These are phyloP conservation scores for Xanthorhoe spadicearia DNA, from an alignment of 2,888 invertebrate species.

Conservation along the genomic window DNA sequence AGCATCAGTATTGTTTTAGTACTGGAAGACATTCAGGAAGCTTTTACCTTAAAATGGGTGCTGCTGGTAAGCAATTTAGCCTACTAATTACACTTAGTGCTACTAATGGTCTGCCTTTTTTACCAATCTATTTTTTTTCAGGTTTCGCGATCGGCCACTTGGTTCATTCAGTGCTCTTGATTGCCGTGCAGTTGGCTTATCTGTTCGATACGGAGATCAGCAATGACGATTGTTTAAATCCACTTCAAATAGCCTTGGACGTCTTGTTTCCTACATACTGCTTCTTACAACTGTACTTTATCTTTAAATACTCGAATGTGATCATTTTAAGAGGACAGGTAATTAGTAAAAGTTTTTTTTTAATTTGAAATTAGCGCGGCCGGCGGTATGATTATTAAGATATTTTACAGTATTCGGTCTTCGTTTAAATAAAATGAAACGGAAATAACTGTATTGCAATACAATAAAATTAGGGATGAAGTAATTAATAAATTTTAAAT, in stretches of 20 bases:
- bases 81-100: background rate
- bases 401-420: too few species aligned
- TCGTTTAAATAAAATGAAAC: too few species aligned
- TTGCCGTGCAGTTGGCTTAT: conserved; percentile 88
- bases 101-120: background rate
- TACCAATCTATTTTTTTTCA: conserved; percentile 56
- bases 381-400: too few species aligned
- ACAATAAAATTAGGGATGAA: too few species aligned
- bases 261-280: conserved; percentile 90
- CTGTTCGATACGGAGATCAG: conserved; percentile 79
- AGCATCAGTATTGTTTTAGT: conserved; percentile 87
- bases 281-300: conserved; percentile 90
- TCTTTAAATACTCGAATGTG: conserved; percentile 93
- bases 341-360: background rate
- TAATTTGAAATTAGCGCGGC: too few species aligned
- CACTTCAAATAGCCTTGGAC: conserved; percentile 86
- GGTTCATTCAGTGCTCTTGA: conserved; percentile 88
- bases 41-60: conserved; percentile 90
- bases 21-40: conserved; percentile 89
- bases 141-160: conserved; percentile 92
- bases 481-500: too few species aligned
- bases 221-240: conserved; percentile 86
- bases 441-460: too few species aligned
- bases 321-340: conserved; percentile 78
- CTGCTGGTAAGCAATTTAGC: conserved; percentile 82